Evolutionary conservation across 2,888 invertebrate species (phyloP).

Genomic region (Argynnis bischoffii): DNA sequence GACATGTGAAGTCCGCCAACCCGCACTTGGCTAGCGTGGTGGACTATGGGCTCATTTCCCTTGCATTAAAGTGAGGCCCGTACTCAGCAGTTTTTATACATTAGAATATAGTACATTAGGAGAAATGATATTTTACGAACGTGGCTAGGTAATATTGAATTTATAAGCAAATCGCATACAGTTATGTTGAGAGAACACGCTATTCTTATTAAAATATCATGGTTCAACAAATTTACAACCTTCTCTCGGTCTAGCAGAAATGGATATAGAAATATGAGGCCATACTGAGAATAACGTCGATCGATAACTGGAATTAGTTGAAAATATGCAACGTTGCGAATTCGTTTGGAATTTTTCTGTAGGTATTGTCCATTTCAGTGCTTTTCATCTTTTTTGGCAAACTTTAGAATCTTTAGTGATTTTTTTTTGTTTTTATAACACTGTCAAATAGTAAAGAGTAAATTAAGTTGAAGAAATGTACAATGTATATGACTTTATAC

Average conservation of each 20-base stretch:
- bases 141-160: too few species aligned
- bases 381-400: slow-evolving; percentile 1
- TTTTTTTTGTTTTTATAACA: neutral
- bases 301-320: slow-evolving; percentile 11
- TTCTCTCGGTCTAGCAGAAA: slow-evolving; percentile 7
- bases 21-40: too few species aligned
- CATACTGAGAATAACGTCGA: slow-evolving; percentile 17
- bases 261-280: slow-evolving; percentile 21
- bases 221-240: neutral
- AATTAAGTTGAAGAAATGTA: too few species aligned
- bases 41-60: too few species aligned
- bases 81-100: too few species aligned
- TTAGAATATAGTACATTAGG: too few species aligned
- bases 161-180: too few species aligned
- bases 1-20: too few species aligned
- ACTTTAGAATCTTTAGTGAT: neutral
- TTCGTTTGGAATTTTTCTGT: neutral
- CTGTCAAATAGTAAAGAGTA: too few species aligned
- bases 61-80: too few species aligned
- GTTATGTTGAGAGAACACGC: neutral
- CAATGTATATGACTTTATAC: too few species aligned
- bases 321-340: slow-evolving; percentile 8
- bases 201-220: slow-evolving; percentile 25
- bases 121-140: too few species aligned
- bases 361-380: neutral